phyloP scores from a whole-genome alignment of 2,888 invertebrate genomes.

The Pelosia muscerda region DNA sequence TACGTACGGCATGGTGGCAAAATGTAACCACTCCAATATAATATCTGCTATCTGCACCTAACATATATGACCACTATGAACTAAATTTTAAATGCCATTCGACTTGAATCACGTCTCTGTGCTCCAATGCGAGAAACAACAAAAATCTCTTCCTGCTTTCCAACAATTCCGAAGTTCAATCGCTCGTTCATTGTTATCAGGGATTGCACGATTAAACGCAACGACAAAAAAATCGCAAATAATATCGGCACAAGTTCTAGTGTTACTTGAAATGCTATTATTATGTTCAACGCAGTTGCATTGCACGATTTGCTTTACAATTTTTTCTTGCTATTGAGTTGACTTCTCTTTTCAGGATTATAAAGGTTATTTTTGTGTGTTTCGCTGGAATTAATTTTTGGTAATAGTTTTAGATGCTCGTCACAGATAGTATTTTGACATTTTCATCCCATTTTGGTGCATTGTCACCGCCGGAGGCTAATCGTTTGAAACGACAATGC shows the following conservation, averaged over 20 bases:
- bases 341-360: conserved; percentile 5
- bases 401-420: conserved; percentile 68
- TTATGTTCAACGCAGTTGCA: conserved; percentile 58
- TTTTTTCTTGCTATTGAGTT: conserved; percentile 4
- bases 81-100: conserved; percentile 8
- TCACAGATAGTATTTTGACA: conserved; percentile 84
- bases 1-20: too few relatives aligned
- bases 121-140: conserved; percentile 56
- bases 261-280: conserved; percentile 71
- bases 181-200: conserved; percentile 59
- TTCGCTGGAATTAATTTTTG: conserved; percentile 22
- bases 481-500: conserved; percentile 76
- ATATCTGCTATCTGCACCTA: too few relatives aligned
- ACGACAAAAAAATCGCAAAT: conserved; percentile 62
- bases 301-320: conserved; percentile 12
- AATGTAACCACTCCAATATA: too few relatives aligned
- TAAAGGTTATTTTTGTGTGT: conserved; percentile 40
- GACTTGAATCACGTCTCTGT: conserved; percentile 47
- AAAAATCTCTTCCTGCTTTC: conserved; percentile 62
- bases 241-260: conserved; percentile 78
- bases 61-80: neutral
- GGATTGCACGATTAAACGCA: conserved; percentile 61
- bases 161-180: conserved; percentile 56
- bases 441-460: conserved; percentile 82
- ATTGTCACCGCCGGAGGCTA: conserved; percentile 76